Base-by-base conservation (phyloP, 2,888 invertebrate genomes). In the Embidobia sp. region DNA sequence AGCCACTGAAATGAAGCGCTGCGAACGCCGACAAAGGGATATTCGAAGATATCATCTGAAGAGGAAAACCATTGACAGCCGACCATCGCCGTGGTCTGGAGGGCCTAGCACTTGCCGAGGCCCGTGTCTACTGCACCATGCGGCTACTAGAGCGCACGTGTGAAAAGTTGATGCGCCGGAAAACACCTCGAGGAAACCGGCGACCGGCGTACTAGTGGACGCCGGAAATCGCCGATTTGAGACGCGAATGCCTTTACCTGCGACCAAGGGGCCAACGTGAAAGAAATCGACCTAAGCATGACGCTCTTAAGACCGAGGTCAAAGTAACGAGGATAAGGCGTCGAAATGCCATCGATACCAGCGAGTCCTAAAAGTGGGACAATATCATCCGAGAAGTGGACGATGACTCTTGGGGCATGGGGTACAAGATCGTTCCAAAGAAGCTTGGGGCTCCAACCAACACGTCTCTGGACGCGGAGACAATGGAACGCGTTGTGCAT, bases 181-280 rank as follows among this genome's bases (percentile, higher is more conserved):
- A n/a, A 6, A 15, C 2, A 7, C 33, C n/a, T 1, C 2, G 72
- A 3, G 22, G 11, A 3, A 11, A 37, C 19, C 63, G 46, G 42
- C 16, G 10, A 19, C 64, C 78, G 13, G 79, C 69, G 1, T 79
- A 81, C 64, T 81, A 80, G 81, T 81, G 82, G 83, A 80, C 72
- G 31, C 46, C 33, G 8, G 26, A 59, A 26, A 46, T 44, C 15
- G 46, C 61, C n/a, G 46, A 51, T 10, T 7, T 10, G 0, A 7
- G 66, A 10, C 8, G 18, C 10, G n/a, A 1, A 8, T 49, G 63
- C n/a, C 22, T 44, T 16, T 13, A 7, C 3, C 13, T 8, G 0
- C 18, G 59, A 8, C 3, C 44, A 3, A 1, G 16, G 1, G 31
- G n/a, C n/a, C n/a, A n/a, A n/a, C n/a, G n/a, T n/a, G n/a, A n/a